Evolutionary conservation across 2,888 invertebrate genomes (phyloP), one percentile per base, ranked within the genome.

Genomic region (Oscheius sp.): DNA sequence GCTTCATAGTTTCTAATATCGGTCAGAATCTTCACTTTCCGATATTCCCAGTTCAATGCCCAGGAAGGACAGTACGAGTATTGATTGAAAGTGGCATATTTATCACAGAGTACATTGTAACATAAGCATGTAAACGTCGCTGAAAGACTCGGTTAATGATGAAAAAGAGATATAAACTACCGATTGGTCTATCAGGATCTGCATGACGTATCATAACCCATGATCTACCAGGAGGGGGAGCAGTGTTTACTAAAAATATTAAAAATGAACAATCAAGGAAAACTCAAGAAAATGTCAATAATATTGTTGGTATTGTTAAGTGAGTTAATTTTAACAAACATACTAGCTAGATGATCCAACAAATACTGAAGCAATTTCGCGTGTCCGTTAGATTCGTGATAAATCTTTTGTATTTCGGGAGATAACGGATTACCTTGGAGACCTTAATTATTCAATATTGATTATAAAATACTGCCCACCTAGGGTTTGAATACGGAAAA

Each of bases 1-100:
- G 97, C 96, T 70, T 94, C 93, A 90, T 96, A 97, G 90, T 95
- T 95, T 84, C 94, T 92, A 88, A 99, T 95, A 91, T 99, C 98
- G 89, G 86, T 85, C 88, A 99, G 92, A 89, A 99, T 98, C 77
- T 94, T 94, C 91, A 96, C 96, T 91, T 96, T 96, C 85, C 99
- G 92, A 91, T 98, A 98, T 88, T 96, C 96, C 99, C 99, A 99
- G 89, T 94, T 94, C 76, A 99, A 92, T 69, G 98, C 98, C 98
- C 98, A 99, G 85, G 95, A 94, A 25, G 99, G 98, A 90, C 98
- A 99, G 91, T 99, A 99, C 86, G 95, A 96, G 91, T 99, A 99
- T 45, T 96, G 95, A 91, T 96, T 96, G 87, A 96, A 91, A 69
- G 98, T 98, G 78, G 98, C 98, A 89, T 97, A 98, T 91, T 97